Conservation (phyloP, 2,797 vertebrate genomes). For the Cossypha heuglini region DNA sequence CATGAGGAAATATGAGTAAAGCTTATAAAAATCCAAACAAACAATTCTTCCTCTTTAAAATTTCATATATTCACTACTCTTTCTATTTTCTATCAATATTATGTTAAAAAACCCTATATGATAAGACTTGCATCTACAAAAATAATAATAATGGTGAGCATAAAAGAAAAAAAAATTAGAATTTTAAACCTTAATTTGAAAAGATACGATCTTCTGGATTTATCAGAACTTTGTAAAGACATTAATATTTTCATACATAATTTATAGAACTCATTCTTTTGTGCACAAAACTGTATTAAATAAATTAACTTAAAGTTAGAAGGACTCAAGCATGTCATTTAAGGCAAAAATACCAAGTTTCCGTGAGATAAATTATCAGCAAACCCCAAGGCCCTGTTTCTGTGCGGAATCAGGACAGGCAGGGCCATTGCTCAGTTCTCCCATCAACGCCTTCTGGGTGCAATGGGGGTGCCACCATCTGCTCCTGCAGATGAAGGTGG, state of each 20-base stretch:
- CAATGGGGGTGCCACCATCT: neutral
- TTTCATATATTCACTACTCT: constrained; percentile 32
- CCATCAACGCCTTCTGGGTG: neutral
- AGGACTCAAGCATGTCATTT: constrained; percentile 89
- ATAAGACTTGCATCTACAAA: constrained; percentile 62
- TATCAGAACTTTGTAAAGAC: constrained; percentile 86
- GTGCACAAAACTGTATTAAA: constrained; percentile 88
- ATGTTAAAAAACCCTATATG: constrained; percentile 16
- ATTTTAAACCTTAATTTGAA: constrained; percentile 68
- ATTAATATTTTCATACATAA: constrained; percentile 86
- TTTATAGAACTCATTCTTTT: constrained; percentile 82
- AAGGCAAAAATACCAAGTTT: constrained; percentile 88
- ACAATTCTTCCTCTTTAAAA: constrained; percentile 19
- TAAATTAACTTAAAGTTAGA: constrained; percentile 91
- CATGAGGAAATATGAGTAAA: neutral
- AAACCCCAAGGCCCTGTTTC: constrained; percentile 40
- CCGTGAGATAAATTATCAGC: constrained; percentile 84
- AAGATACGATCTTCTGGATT: constrained; percentile 77
- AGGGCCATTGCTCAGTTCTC: neutral
- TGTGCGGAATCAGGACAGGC: neutral
- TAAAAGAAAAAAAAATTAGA: constrained; percentile 11
- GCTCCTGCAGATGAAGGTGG: neutral
- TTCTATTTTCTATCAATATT: constrained; percentile 36
- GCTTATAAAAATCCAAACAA: constrained; percentile 45
- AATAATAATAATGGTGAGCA: constrained; percentile 38